Conservation (phyloP, 1,140 invertebrate genomes). For the Leucophenga varia region DNA sequence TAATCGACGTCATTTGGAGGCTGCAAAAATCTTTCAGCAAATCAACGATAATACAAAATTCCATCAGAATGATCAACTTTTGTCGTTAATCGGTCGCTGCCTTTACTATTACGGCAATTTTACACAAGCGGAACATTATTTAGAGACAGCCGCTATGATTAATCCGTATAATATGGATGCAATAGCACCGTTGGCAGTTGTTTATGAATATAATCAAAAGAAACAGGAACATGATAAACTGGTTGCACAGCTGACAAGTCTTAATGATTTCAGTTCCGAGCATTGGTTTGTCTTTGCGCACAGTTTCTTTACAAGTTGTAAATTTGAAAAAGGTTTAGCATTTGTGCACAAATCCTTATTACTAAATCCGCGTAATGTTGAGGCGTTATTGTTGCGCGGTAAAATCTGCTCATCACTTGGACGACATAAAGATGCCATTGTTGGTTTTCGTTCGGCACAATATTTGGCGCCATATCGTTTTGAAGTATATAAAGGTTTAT, state of each 20-base stretch:
- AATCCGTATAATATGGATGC: conserved; percentile 64
- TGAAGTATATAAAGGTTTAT: conserved; percentile 43
- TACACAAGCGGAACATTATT: conserved; percentile 57
- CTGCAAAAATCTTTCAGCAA: conserved; percentile 64
- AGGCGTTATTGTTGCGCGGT: conserved; percentile 71
- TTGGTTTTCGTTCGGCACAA: conserved; percentile 69
- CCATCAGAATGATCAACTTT: conserved; percentile 66
- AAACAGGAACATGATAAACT: conserved; percentile 59
- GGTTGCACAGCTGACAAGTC: conserved; percentile 51
- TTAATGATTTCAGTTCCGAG: conserved; percentile 60
- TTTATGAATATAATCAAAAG: conserved; percentile 58
- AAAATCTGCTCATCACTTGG: conserved; percentile 68
- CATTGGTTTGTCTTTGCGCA: conserved; percentile 69
- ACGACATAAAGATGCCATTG: conserved; percentile 67
- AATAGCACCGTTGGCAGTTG: conserved; percentile 57
- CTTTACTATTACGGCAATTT: conserved; percentile 66
- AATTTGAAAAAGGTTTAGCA: conserved; percentile 62
- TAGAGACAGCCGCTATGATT: conserved; percentile 59
- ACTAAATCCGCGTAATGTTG: conserved; percentile 63
- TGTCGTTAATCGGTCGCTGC: conserved; percentile 67
- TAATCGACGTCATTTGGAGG: conserved; percentile 65
- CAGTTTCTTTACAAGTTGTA: conserved; percentile 60
- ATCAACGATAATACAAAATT: conserved; percentile 65
- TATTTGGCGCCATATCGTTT: conserved; percentile 59
- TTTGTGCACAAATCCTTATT: conserved; percentile 63